A percentile compares a stretch with the other conserved stretches of the same genome.
These are phyloP conservation scores for Anomalospiza imberbis DNA, from an alignment of 2,797 vertebrate species.

Conservation along the genomic window DNA sequence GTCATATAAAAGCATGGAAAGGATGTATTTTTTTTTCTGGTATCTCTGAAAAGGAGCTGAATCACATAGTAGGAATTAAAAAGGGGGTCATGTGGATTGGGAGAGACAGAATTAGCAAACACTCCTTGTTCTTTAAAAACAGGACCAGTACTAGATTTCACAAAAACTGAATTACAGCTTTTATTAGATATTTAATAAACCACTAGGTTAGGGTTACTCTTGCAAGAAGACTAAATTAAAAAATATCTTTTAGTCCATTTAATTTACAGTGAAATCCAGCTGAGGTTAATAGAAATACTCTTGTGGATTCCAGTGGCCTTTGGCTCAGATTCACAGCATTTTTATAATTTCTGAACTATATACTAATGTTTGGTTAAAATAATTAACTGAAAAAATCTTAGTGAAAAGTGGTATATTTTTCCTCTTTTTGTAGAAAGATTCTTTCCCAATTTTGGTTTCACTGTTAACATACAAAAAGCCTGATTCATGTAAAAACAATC, in stretches of 20 bases:
- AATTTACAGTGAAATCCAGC: not conserved
- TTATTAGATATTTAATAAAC: not conserved
- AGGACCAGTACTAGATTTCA: not conserved
- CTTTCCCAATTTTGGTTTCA: not conserved
- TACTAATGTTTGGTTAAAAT: not conserved
- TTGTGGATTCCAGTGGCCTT: not conserved
- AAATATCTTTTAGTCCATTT: not conserved
- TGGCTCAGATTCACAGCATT: not conserved
- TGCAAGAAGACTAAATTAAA: not conserved
- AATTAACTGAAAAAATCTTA: not conserved
- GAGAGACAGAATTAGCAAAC: not conserved
- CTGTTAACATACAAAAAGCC: not conserved
- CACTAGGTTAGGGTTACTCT: not conserved
- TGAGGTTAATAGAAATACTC: not conserved
- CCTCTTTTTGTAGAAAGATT: not conserved
- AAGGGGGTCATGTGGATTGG: rapidly evolving
- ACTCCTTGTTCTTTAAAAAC: not conserved
- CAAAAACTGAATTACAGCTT: not conserved
- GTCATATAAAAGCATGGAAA: not conserved
- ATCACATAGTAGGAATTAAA: not conserved
- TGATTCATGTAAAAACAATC: not conserved
- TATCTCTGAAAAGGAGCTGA: not conserved
- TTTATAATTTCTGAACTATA: not conserved
- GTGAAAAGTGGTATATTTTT: not conserved
- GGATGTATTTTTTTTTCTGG: not conserved